Evolutionary conservation across 2,113 vertebrate genomes (phyloP), one percentile per base, ranked within the genome.

Genomic region (Heterotilapia buettikoferi): DNA sequence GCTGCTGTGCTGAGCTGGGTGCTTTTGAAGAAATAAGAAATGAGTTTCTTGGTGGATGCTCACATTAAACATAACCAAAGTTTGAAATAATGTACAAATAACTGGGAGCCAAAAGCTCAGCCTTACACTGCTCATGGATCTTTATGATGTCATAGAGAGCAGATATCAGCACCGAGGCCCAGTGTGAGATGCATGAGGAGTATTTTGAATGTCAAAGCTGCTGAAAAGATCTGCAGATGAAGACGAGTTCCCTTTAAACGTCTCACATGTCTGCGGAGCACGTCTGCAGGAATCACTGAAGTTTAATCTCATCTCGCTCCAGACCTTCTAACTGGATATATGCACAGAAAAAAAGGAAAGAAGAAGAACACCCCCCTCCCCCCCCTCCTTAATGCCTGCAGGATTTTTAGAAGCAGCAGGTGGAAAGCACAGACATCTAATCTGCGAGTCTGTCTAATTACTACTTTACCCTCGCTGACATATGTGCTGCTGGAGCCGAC

Each of bases 341-440:
- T 18, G 68, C 68, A 45, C 4, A 47, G 40, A 40, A 73, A 73
- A 29, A 71, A 9, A 40, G 36, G 38, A 71, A 24, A 43, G 9
- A 29, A 45, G 43, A 47, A 4, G 26, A 40, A 82, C 12, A 26
- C 7, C n/a, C 9, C 13, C 38, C 14, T 10, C 4, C 12, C 29
- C 10, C 3, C 18, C 4, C 21, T 33, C 2, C 19, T 59, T 85
- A 86, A 83, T 31, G 59, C 24, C 84, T 83, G 82, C 80, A 66
- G 89, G 92, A 92, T 88, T 85, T 71, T 89, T 61, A 9, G 40
- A 50, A 79, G 24, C 88, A 91, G 93, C 92, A 92, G 92, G 92
- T 90, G 86, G 84, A 40, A 84, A 63, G 76, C 10, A 3, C 80
- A 90, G 59, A 61, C 80, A 9, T 61, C 85, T 78, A 81, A 83